Base-by-base conservation (phyloP, 2,797 vertebrate genomes). In the Rachycentron canadum region DNA sequence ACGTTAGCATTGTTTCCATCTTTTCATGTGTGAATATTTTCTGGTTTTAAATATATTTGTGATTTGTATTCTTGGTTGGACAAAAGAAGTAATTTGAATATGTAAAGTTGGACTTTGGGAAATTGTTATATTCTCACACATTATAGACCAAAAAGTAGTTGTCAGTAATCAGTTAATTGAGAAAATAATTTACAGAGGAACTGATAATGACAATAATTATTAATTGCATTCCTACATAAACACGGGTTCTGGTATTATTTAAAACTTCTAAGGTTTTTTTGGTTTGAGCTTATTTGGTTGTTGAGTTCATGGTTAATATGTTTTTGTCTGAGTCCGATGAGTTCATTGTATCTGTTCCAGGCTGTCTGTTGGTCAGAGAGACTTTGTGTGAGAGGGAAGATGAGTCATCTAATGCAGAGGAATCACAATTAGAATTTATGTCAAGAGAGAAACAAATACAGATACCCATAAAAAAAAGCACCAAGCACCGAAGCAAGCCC, bases 401-500 rank as follows among this genome's bases (percentile, higher is more conserved):
- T 91, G 90, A 93, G 81, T 92, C 90, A 93, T 86, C 80, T 79
- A 78, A 88, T 86, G 85, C 88, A 82, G 79, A 84, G 73, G 76
- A 89, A 88, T 84, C 73, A 87, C 70, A 88, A 88, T 86, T 73
- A 83, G 76, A 86, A 77, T 80, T 81, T 38, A 88, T 88, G 73
- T 89, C 78, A 82, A 68, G 67, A 71, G 49, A 71, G 59, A 74
- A 61, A 86, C 47, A 55, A 59, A 69, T 43, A 69, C 75, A 77
- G 38, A 84, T 21, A 19, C 78, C 74, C 57, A 73, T 28, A 70
- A 84, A 73, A 84, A 73, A 56, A 74, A 58, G 63, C 30, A 73
- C 16, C 17, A 7, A 43, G 60, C 64, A 55, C 53, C 69, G 56
- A 81, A 76, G 52, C 49, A 41, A 79, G 49, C 40, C 69, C 56